phyloP scores from a whole-genome alignment of 2,888 invertebrate genomes.

The Amblyteles armatorius region DNA sequence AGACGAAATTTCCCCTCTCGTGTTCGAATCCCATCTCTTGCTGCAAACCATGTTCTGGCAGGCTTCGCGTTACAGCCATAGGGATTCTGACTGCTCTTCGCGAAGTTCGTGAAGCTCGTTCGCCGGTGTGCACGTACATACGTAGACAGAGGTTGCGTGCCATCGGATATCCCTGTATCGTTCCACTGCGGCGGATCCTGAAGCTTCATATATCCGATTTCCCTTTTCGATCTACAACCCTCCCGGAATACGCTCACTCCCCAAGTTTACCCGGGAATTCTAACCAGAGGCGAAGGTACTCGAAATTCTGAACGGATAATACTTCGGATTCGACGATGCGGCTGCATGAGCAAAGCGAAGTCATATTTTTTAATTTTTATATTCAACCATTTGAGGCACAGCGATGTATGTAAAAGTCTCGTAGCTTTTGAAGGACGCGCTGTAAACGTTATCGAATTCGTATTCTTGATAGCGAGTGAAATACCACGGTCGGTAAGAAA shows the following conservation, averaged over 20 bases:
- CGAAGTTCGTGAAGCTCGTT: background rate
- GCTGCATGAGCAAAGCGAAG: background rate
- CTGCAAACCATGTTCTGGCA: background rate
- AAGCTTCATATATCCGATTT: slow-evolving; percentile 29
- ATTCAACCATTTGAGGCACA: too few relatives aligned
- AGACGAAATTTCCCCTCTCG: slow-evolving; percentile 11
- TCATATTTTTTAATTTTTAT: background rate
- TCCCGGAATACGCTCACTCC: background rate
- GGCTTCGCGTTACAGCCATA: slow-evolving; percentile 5
- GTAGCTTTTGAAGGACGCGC: too few relatives aligned
- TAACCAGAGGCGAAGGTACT: background rate
- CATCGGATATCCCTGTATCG: slow-evolving; percentile 18
- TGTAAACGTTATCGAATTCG: too few relatives aligned
- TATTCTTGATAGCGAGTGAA: too few relatives aligned
- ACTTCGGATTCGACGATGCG: background rate
- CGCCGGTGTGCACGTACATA: background rate
- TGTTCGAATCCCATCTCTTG: slow-evolving; percentile 4
- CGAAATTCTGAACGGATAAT: background rate
- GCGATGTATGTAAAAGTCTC: too few relatives aligned
- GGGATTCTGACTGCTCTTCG: slow-evolving; percentile 1
- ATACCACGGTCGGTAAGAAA: too few relatives aligned
- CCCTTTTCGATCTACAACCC: slow-evolving; percentile 5
- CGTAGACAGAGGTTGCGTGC: background rate
- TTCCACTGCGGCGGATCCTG: background rate
- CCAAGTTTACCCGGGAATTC: background rate